phyloP scores from a whole-genome alignment of 1,140 invertebrate genomes.

The Lepidurus packardi region DNA sequence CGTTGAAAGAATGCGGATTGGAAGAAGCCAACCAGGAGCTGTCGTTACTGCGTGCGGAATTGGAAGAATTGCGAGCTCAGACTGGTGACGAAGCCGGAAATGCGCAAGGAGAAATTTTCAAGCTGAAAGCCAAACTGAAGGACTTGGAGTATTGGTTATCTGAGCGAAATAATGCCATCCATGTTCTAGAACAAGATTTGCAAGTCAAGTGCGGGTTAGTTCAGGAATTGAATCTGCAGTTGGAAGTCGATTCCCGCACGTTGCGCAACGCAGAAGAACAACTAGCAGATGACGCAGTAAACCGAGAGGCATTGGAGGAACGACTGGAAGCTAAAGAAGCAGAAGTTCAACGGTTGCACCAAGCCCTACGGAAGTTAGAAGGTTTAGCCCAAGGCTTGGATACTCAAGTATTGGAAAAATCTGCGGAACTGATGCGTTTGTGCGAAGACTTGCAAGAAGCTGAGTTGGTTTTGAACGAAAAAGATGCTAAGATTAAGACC shows the following conservation, averaged over 20 bases:
- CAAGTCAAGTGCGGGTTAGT: slow-evolving; percentile 18
- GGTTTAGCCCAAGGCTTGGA: not conserved
- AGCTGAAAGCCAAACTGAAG: slow-evolving; percentile 25
- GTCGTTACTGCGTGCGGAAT: not conserved
- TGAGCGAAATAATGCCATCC: slow-evolving; percentile 16
- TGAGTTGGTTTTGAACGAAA: slow-evolving; percentile 29
- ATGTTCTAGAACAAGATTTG: slow-evolving; percentile 7
- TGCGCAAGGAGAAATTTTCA: slow-evolving; percentile 25
- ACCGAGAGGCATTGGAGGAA: not conserved
- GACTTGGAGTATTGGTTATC: slow-evolving; percentile 27
- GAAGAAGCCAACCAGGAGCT: not conserved
- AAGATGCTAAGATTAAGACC: slow-evolving; percentile 29
- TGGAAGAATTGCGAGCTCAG: not conserved
- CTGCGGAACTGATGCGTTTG: not conserved
- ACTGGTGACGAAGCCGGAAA: slow-evolving; percentile 1
- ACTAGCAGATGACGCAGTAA: not conserved
- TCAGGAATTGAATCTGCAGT: not conserved
- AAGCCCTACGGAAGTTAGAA: slow-evolving; percentile 23
- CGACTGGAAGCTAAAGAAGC: slow-evolving; percentile 16
- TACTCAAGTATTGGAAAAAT: not conserved
- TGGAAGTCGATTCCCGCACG: slow-evolving; percentile 21
- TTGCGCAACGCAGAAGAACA: slow-evolving; percentile 1
- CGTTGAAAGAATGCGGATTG: not conserved
- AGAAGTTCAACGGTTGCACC: not conserved
- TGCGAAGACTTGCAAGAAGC: slow-evolving; percentile 32